Conservation (phyloP, 2,797 vertebrate species). For the Sarcophilus harrisii region DNA sequence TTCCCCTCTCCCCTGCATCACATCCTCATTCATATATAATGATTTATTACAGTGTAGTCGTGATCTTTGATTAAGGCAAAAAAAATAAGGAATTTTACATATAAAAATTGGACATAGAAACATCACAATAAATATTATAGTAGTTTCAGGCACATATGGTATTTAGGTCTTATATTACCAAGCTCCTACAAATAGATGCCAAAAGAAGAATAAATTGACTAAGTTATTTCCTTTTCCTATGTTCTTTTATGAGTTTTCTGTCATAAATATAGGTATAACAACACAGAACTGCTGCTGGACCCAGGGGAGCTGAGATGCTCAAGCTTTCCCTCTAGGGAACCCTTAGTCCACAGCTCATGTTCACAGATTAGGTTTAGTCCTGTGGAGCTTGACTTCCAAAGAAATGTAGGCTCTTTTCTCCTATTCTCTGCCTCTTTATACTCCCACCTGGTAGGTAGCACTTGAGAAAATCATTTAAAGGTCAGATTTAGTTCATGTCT, state of each 20-base stretch:
- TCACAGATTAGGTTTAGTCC: background rate
- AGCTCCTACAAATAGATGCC: slow-evolving; percentile 39
- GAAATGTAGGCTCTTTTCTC: background rate
- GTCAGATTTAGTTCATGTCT: background rate
- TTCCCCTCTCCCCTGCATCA: background rate
- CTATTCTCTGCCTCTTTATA: background rate
- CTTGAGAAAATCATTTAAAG: background rate
- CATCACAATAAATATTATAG: background rate
- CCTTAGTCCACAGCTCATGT: background rate
- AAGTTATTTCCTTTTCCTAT: background rate
- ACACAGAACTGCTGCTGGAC: background rate
- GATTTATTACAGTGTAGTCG: background rate
- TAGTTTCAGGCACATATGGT: background rate
- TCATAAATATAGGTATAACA: background rate
- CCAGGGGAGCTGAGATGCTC: background rate
- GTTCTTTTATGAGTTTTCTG: slow-evolving; percentile 1
- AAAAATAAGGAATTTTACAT: background rate
- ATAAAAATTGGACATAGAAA: background rate
- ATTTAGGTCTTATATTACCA: slow-evolving; percentile 29
- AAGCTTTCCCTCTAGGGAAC: background rate
- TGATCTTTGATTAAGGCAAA: slow-evolving; percentile 31
- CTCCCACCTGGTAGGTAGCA: background rate
- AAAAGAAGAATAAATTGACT: background rate
- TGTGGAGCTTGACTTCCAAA: background rate
- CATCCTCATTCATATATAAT: background rate